Conservation (phyloP, 2,113 vertebrate genomes). For the Cyprinus carpio region DNA sequence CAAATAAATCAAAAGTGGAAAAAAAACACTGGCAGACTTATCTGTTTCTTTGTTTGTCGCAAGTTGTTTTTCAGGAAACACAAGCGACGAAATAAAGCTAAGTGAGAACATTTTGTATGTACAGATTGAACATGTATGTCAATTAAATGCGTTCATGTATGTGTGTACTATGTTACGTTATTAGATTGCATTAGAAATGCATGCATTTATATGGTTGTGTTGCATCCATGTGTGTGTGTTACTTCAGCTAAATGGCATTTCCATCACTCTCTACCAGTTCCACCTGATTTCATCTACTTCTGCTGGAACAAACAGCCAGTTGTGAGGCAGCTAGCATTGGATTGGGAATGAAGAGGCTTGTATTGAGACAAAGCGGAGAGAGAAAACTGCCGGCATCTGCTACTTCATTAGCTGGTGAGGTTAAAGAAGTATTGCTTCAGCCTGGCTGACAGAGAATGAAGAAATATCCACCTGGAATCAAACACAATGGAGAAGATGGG, state of each 20-base stretch:
- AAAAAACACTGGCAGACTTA: constrained; percentile 62
- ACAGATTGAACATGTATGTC: not conserved
- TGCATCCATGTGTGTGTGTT: constrained; percentile 2
- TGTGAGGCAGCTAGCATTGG: constrained; percentile 49
- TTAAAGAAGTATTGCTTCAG: constrained; percentile 60
- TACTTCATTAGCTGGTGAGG: constrained; percentile 61
- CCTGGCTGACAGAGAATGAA: constrained; percentile 63
- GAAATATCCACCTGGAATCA: constrained; percentile 66
- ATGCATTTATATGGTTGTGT: not conserved
- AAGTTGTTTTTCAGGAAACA: constrained; percentile 31
- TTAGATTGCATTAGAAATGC: not conserved
- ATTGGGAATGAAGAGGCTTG: constrained; percentile 51
- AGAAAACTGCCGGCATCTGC: constrained; percentile 57
- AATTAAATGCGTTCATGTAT: too few relatives aligned
- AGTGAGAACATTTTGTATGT: not conserved
- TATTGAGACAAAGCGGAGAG: constrained; percentile 35
- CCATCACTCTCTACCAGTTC: constrained; percentile 64
- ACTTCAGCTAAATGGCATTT: constrained; percentile 39
- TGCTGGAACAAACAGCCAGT: constrained; percentile 64
- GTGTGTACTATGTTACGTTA: not conserved
- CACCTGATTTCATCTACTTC: constrained; percentile 60
- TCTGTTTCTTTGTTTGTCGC: constrained; percentile 54
- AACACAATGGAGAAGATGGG: constrained; percentile 56
- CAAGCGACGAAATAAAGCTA: not conserved
- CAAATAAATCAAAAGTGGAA: constrained; percentile 65